A percentile compares a stretch with the other conserved stretches of the same genome.
Evolutionary conservation across 2,888 invertebrate species (phyloP).

Genomic region (Amaurobius ferox): DNA sequence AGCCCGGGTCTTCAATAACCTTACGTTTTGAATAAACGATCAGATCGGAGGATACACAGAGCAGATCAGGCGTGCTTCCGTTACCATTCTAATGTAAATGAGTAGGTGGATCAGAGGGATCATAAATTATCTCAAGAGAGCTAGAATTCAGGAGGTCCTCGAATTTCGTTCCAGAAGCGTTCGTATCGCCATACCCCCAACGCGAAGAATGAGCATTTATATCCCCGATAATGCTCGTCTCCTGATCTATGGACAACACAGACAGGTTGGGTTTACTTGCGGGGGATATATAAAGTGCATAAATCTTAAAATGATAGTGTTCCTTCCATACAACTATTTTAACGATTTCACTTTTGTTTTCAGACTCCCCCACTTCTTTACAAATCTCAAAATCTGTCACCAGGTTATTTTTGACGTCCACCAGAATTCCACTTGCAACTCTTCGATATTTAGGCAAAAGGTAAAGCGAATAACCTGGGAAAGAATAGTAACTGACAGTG

Average conservation of each 20-base stretch:
- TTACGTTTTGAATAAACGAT: conserved; percentile 6
- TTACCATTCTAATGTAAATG: conserved; percentile 27
- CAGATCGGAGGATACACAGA: conserved; percentile 10
- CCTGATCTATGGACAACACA: too few species aligned
- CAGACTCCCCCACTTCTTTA: not conserved
- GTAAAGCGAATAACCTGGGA: not conserved
- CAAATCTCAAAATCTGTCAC: not conserved
- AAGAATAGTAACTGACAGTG: not conserved
- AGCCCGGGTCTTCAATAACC: conserved; percentile 17
- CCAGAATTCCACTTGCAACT: too few species aligned
- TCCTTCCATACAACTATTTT: not conserved
- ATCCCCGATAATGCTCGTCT: not conserved
- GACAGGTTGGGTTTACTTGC: too few species aligned
- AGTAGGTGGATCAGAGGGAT: conserved; percentile 3
- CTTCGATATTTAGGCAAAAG: too few species aligned
- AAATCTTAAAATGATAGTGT: too few species aligned
- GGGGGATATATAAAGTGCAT: too few species aligned
- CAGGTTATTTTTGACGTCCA: not conserved
- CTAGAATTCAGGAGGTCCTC: conserved; percentile 24
- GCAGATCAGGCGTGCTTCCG: conserved; percentile 15
- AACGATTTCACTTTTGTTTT: not conserved
- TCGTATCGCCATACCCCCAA: conserved; percentile 18
- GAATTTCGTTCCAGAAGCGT: conserved; percentile 9
- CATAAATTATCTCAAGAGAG: conserved; percentile 12
- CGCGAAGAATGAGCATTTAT: not conserved